phyloP scores from a whole-genome alignment of 1,140 invertebrate species.

The Cyclina sinensis region DNA sequence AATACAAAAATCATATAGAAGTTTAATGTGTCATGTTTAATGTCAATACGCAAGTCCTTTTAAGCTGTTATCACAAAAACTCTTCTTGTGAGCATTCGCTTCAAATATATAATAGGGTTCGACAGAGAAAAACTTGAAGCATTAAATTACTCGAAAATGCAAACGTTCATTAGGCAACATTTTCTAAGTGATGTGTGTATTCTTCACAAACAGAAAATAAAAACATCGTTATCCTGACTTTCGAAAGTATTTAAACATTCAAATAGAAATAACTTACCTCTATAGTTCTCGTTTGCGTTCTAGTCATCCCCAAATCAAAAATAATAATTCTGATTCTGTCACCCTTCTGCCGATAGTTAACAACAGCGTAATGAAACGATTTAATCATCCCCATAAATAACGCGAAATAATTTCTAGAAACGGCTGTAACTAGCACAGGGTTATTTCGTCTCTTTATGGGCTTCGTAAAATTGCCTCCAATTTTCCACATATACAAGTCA shows the following conservation, averaged over 20 bases:
- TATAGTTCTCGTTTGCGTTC: background rate
- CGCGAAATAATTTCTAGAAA: background rate
- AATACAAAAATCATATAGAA: too few species aligned
- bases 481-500: constrained; percentile 20
- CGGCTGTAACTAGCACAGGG: constrained; percentile 17
- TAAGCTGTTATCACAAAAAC: too few species aligned
- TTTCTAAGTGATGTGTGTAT: too few species aligned
- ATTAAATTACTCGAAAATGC: too few species aligned
- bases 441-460: background rate
- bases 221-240: too few species aligned
- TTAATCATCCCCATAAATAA: background rate
- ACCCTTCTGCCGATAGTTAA: background rate
- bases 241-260: background rate
- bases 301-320: background rate
- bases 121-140: too few species aligned
- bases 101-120: too few species aligned
- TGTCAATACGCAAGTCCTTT: too few species aligned
- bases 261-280: background rate
- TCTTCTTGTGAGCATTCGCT: too few species aligned
- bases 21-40: too few species aligned
- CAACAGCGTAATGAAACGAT: background rate
- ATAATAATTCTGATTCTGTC: background rate
- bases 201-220: too few species aligned
- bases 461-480: background rate
- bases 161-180: too few species aligned